Base-by-base conservation (phyloP, 2,888 invertebrate genomes). In the Uropetala carovei region DNA sequence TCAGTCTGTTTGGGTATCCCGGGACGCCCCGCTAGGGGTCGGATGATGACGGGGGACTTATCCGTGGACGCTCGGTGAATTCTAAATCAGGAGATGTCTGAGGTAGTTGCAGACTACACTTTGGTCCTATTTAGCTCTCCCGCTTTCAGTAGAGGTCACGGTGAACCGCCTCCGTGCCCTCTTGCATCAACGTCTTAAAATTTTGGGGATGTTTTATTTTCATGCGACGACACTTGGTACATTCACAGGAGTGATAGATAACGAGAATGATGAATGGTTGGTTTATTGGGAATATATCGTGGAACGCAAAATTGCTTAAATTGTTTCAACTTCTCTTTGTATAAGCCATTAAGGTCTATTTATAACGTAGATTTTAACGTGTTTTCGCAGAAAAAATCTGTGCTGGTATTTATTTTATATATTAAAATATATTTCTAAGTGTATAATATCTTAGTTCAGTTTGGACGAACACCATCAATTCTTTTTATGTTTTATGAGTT, bases 1-100 rank as follows among this genome's bases (percentile, higher is more conserved):
- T 68, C 68, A 68, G 68, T 9, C 18, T 18, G 68, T 75, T 75
- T 75, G 75, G 22, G 75, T 1, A 43, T 43, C 43, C 43, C 43
- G 43, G 27, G 75, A 75, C 68, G 18, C 68, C 68, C 68, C 68
- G 68, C 68, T n/a, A 68, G 68, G 68, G 75, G 22, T 75, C 22
- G 75, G 75, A 27, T 75, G 75, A 75, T 75, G 75, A 68, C n/a
- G 18, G 68, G 68, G 68, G 68, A n/a, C 68, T 68, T 4, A 0
- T 18, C n/a, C 68, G 68, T 22, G n/a, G 18, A n/a, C n/a, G 68
- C 68, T 68, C 16, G 18, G 7, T 18, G 68, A 68, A 68, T 68
- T 68, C 68, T 68, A 68, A 43, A 68, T 68, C 68, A 68, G 68
- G 68, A 68, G 68, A 0, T 22, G 68, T 68, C 68, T 68, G 68